These are phyloP conservation scores for Laothoe populi DNA, from an alignment of 2,888 invertebrate genomes.

Conservation along the genomic window DNA sequence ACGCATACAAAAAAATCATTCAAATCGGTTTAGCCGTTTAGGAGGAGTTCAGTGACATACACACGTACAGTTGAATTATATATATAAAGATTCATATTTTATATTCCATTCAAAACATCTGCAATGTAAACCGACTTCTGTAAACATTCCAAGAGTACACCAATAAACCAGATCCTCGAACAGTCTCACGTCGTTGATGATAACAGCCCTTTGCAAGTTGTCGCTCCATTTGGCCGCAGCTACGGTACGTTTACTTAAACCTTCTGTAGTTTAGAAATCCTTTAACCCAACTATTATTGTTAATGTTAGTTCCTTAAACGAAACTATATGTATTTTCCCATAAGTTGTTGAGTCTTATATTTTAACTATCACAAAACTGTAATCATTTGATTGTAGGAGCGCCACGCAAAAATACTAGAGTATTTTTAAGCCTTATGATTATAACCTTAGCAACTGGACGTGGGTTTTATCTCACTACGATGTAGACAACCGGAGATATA, in stretches of 20 bases:
- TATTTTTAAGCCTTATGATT: no score
- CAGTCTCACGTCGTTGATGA: background rate
- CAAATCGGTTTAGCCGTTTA: no score
- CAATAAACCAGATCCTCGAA: slow-evolving; percentile 2
- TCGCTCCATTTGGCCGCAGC: slow-evolving; percentile 20
- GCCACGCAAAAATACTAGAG: no score
- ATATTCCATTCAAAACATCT: background rate
- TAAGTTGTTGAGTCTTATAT: background rate
- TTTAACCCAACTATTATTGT: slow-evolving; percentile 12
- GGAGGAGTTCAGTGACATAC: no score
- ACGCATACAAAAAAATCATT: no score
- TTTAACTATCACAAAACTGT: background rate
- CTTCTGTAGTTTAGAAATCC: slow-evolving; percentile 9
- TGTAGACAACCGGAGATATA: no score
- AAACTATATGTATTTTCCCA: background rate
- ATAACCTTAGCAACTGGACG: no score
- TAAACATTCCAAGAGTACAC: background rate
- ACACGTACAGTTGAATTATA: background rate
- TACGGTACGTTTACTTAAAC: slow-evolving; percentile 7
- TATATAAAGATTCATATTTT: background rate
- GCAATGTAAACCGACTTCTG: background rate
- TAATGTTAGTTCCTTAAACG: background rate
- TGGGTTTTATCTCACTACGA: no score
- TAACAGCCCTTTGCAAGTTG: slow-evolving; percentile 20
- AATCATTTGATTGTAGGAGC: no score